These are phyloP conservation scores for Xylocampa areola DNA, from an alignment of 2,888 invertebrate genomes.

Conservation along the genomic window DNA sequence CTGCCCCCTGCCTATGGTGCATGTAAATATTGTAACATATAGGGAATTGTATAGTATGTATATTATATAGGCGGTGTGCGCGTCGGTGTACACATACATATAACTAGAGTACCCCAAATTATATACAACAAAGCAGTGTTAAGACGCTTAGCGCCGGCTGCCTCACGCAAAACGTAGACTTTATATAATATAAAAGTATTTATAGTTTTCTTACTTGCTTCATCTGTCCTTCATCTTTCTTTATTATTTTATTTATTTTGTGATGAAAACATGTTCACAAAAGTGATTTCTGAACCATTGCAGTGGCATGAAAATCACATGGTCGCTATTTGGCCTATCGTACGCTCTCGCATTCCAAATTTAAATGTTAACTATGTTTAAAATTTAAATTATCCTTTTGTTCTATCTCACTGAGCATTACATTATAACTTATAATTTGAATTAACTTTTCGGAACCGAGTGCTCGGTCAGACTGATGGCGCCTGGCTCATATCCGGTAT, in stretches of 20 bases:
- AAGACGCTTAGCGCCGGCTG: conserved; percentile 21
- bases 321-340: not conserved
- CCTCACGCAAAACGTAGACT: conserved; percentile 16
- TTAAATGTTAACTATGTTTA: conserved; percentile 1
- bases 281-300: not conserved
- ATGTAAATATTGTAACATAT: conserved; percentile 67
- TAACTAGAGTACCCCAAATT: not conserved
- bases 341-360: conserved; percentile 43
- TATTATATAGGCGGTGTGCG: not conserved
- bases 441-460: not conserved
- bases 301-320: not conserved
- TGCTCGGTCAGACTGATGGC: not conserved
- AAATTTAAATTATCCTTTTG: conserved; percentile 2
- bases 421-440: not conserved
- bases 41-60: conserved; percentile 45
- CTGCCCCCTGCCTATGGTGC: conserved; percentile 1
- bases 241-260: too few relatives aligned
- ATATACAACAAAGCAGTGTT: too few relatives aligned
- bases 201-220: conserved; percentile 11
- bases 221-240: conserved; percentile 1
- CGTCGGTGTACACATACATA: conserved; percentile 9
- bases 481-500: not conserved
- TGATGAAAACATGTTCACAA: too few relatives aligned
- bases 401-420: not conserved
- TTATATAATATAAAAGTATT: conserved; percentile 15